Conservation (phyloP, 2,888 invertebrate genomes). For the Drosophila putrida region DNA sequence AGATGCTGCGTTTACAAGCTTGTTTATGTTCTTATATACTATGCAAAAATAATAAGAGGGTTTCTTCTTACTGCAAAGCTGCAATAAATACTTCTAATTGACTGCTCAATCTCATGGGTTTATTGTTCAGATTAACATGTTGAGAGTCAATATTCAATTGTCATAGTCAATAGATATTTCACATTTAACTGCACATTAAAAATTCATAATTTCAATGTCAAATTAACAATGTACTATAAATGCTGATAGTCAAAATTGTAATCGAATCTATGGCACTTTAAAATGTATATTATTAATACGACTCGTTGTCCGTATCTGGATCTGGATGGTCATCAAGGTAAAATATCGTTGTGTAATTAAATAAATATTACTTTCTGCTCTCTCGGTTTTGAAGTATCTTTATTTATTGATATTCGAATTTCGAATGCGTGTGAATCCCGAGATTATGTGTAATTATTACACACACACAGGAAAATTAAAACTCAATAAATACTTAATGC, state of each 20-base stretch:
- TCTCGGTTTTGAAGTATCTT: constrained; percentile 10
- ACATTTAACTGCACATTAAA: constrained; percentile 5
- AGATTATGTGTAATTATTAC: constrained; percentile 33
- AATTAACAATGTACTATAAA: constrained; percentile 1
- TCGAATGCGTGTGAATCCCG: constrained; percentile 8
- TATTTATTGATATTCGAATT: constrained; percentile 17
- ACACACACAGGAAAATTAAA: constrained; percentile 35
- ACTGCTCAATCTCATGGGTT: constrained; percentile 3
- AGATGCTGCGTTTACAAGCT: constrained; percentile 1
- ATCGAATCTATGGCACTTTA: not conserved
- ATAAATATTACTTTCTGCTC: constrained; percentile 21
- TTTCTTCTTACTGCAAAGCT: not conserved
- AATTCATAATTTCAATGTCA: constrained; percentile 11
- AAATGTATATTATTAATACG: not conserved
- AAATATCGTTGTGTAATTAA: constrained; percentile 28
- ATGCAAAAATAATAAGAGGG: not conserved
- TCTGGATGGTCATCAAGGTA: constrained; percentile 14
- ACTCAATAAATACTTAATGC: constrained; percentile 23
- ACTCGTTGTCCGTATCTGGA: not conserved
- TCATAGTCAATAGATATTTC: not conserved
- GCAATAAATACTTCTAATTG: not conserved
- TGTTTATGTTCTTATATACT: constrained; percentile 1
- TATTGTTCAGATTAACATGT: not conserved
- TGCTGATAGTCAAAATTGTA: constrained; percentile 5
- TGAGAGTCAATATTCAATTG: not conserved